phyloP scores from a whole-genome alignment of 2,888 invertebrate species.

The Bursaphelenchus okinawaensis region DNA sequence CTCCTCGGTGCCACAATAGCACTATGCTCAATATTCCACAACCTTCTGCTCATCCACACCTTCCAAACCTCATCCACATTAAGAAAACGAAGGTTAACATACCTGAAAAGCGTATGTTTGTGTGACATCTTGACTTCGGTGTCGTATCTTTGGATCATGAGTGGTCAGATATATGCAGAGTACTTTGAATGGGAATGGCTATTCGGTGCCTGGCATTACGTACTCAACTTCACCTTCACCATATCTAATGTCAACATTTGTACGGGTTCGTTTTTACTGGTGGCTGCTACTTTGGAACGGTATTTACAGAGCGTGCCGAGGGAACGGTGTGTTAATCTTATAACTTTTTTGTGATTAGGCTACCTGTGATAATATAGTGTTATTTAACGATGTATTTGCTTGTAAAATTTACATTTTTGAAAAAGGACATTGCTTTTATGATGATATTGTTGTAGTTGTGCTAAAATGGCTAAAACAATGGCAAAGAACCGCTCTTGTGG shows the following conservation, averaged over 20 bases:
- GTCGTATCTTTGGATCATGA: slow-evolving; percentile 48
- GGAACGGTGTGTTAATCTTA: too few relatives aligned
- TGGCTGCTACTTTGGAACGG: slow-evolving; percentile 50
- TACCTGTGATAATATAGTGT: too few relatives aligned
- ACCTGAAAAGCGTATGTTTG: slow-evolving; percentile 47
- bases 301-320: slow-evolving; percentile 47
- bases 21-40: slow-evolving; percentile 44
- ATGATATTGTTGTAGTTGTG: slow-evolving; percentile 21
- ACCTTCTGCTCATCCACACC: slow-evolving; percentile 46
- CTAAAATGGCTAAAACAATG: slow-evolving; percentile 35
- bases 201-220: slow-evolving; percentile 45
- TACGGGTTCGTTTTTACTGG: slow-evolving; percentile 46
- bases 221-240: slow-evolving; percentile 44
- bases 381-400: neutral
- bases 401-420: neutral
- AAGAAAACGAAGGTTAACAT: slow-evolving; percentile 40
- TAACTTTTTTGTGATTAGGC: too few relatives aligned
- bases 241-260: slow-evolving; percentile 50
- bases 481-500: slow-evolving; percentile 37
- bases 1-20: slow-evolving; percentile 43
- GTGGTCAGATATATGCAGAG: slow-evolving; percentile 35
- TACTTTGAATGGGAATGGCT: slow-evolving; percentile 42
- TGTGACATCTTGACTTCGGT: slow-evolving; percentile 48
- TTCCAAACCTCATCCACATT: slow-evolving; percentile 38
- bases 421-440: neutral